Conservation (phyloP, 2,113 vertebrate genomes). For the Labeo rohita region DNA sequence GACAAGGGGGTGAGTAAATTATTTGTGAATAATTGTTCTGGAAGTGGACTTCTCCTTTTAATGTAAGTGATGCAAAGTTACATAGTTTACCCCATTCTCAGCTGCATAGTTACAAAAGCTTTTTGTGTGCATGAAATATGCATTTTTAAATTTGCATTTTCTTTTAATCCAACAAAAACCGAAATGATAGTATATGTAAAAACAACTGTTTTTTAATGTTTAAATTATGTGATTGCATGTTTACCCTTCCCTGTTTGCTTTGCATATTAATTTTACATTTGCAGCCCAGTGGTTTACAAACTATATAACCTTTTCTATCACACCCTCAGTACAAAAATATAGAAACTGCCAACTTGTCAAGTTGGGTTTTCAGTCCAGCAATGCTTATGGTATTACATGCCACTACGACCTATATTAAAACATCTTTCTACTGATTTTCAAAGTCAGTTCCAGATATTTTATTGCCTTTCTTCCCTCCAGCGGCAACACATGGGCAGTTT, state of each 20-base stretch:
- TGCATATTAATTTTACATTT: neutral
- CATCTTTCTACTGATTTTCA: neutral
- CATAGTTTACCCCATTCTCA: neutral
- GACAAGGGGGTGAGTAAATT: too few relatives aligned
- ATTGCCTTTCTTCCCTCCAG: neutral
- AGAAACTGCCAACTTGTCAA: neutral
- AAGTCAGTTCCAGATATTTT: neutral
- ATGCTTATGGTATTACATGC: neutral
- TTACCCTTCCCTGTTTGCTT: neutral
- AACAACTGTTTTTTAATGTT: neutral
- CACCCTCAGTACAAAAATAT: neutral
- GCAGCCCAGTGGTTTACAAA: neutral
- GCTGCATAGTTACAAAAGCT: neutral
- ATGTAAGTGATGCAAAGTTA: neutral
- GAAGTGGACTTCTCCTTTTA: too few relatives aligned
- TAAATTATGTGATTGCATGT: neutral
- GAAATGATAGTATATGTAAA: neutral
- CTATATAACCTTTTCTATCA: neutral
- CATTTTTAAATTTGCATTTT: neutral
- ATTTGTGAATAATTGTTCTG: too few relatives aligned
- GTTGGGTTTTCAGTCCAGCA: conserved; percentile 7
- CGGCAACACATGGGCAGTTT: neutral
- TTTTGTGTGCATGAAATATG: neutral
- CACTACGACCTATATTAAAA: neutral
- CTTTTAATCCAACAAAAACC: neutral